Conservation (phyloP, 2,888 invertebrate species). For the Caenorhabditis angaria region DNA sequence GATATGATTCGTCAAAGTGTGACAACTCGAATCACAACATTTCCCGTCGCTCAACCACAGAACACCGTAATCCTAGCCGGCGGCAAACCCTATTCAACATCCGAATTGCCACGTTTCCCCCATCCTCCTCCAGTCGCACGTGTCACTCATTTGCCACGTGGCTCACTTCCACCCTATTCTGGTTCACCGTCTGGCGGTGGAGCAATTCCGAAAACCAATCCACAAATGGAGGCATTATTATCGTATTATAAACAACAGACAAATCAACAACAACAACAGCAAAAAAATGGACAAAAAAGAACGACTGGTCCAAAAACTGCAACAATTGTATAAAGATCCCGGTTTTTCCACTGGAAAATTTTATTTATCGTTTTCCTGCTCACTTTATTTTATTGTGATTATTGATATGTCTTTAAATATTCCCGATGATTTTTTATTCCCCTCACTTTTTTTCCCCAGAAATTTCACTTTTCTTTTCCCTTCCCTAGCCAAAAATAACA, state of each 20-base stretch:
- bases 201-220: constrained; percentile 36
- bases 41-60: constrained; percentile 46
- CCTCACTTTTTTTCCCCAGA: background rate
- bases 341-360: constrained; percentile 1
- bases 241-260: constrained; percentile 53
- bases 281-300: constrained; percentile 18
- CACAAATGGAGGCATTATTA: constrained; percentile 63
- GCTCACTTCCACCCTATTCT: constrained; percentile 43
- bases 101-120: constrained; percentile 50
- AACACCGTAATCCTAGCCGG: constrained; percentile 34
- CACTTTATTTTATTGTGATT: no score
- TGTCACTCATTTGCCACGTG: constrained; percentile 39
- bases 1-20: constrained; percentile 32
- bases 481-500: no score
- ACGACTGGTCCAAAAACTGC: constrained; percentile 53
- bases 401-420: no score
- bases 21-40: constrained; percentile 53
- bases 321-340: constrained; percentile 50
- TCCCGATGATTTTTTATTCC: no score
- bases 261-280: constrained; percentile 27
- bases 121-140: constrained; percentile 38
- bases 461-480: no score
- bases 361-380: background rate
- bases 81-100: constrained; percentile 42
- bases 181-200: constrained; percentile 6